Conservation (phyloP, 2,113 vertebrate species). For the Prolemur simus region DNA sequence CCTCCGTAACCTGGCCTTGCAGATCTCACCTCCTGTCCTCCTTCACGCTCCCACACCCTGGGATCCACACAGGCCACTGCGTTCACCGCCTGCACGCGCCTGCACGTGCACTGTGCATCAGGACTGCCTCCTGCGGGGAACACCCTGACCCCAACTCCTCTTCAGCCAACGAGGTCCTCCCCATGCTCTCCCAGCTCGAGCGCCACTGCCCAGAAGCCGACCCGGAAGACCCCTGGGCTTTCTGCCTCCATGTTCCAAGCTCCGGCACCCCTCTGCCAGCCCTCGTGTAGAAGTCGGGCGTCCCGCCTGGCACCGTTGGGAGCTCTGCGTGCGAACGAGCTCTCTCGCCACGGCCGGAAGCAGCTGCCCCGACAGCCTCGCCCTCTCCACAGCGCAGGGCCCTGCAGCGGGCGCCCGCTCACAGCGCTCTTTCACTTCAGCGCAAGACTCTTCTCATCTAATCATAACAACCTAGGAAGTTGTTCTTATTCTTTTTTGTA, state of each 20-base stretch:
- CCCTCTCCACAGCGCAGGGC: not conserved
- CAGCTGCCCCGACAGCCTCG: accelerated
- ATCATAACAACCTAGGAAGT: not conserved
- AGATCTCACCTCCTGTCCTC: not conserved
- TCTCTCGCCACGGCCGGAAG: too few species aligned
- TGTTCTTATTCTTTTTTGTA: not conserved
- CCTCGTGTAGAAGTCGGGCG: not conserved
- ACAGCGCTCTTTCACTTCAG: not conserved
- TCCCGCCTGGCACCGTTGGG: not conserved
- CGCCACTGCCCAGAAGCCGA: not conserved
- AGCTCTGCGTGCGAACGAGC: accelerated
- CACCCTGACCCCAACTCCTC: not conserved
- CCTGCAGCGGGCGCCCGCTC: not conserved
- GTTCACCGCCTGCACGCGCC: accelerated
- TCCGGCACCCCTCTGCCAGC: not conserved
- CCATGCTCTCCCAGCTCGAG: not conserved
- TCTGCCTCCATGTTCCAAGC: not conserved
- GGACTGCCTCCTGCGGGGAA: not conserved
- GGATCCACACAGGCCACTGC: not conserved
- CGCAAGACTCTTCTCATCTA: not conserved
- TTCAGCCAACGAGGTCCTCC: not conserved
- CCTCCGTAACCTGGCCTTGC: too few species aligned
- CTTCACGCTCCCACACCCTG: not conserved
- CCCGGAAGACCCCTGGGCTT: not conserved
- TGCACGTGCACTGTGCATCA: accelerated